These are phyloP conservation scores for Dicerorhinus sumatrensis DNA, from an alignment of 2,113 vertebrate genomes.

Conservation along the genomic window DNA sequence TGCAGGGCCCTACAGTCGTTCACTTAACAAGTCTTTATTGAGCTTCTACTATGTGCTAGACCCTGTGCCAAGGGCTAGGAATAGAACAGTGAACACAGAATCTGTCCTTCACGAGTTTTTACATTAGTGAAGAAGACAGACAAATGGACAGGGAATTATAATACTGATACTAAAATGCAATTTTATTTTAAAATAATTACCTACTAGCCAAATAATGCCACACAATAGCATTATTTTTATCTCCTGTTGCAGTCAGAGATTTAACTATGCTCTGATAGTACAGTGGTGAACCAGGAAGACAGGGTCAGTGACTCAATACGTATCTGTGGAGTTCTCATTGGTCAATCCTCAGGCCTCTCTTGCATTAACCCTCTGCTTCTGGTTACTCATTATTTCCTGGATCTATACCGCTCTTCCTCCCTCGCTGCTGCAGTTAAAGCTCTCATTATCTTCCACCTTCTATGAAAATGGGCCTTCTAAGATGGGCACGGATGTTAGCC, in stretches of 20 bases:
- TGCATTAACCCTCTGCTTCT: neutral
- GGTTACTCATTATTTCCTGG: neutral
- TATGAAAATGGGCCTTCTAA: neutral
- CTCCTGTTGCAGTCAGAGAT: neutral
- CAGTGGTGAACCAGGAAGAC: neutral
- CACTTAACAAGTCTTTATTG: neutral
- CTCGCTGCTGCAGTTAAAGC: neutral
- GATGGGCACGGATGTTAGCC: too few species aligned
- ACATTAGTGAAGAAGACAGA: neutral
- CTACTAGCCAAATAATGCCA: neutral
- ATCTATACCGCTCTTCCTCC: neutral
- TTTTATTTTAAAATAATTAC: neutral
- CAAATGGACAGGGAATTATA: neutral
- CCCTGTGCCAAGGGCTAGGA: neutral
- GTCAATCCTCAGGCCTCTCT: neutral
- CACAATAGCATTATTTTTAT: neutral
- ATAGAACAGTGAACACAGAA: neutral
- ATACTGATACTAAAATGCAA: constrained; percentile 13
- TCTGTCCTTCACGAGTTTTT: neutral
- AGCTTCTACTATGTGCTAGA: neutral
- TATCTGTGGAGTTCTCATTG: neutral
- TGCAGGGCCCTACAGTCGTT: neutral
- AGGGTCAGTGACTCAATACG: neutral
- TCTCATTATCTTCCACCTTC: neutral
- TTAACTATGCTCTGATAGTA: neutral